phyloP scores from a whole-genome alignment of 2,888 invertebrate genomes.

The Lysandra bellargus region DNA sequence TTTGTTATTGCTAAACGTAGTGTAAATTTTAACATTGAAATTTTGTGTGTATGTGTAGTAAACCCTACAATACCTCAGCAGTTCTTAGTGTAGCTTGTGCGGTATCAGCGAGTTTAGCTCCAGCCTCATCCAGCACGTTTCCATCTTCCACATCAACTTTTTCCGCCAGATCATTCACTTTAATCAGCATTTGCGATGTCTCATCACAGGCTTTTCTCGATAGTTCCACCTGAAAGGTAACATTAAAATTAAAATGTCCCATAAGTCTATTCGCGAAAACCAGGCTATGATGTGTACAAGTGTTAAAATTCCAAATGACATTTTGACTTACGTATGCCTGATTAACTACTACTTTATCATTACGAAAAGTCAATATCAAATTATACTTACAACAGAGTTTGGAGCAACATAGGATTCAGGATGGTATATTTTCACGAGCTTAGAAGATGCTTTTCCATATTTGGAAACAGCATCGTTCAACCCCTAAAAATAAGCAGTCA shows the following conservation, averaged over 20 bases:
- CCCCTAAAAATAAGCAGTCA: neutral
- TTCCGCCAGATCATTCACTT: constrained; percentile 45
- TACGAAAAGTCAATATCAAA: neutral
- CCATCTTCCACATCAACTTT: constrained; percentile 42
- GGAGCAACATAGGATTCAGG: neutral
- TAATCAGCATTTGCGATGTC: constrained; percentile 41
- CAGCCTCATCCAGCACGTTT: constrained; percentile 41
- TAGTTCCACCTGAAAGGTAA: constrained; percentile 9
- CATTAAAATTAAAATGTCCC: neutral
- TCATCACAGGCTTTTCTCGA: constrained; percentile 24
- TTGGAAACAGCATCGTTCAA: constrained; percentile 5
- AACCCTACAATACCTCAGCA: constrained; percentile 46
- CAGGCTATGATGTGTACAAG: no score
- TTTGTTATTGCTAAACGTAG: neutral
- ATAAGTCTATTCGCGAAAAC: no score
- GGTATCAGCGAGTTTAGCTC: constrained; percentile 45
- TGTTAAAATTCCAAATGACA: neutral
- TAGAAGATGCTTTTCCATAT: neutral
- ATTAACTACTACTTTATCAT: no score
- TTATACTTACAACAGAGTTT: neutral
- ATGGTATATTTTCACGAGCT: neutral
- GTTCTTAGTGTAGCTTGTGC: constrained; percentile 49
- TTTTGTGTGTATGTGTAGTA: neutral
- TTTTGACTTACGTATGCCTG: no score
- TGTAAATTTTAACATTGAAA: neutral